Evolutionary conservation across 1,140 invertebrate genomes (phyloP), one percentile per base, ranked within the genome.

Genomic region (Elymnias hypermnestra): DNA sequence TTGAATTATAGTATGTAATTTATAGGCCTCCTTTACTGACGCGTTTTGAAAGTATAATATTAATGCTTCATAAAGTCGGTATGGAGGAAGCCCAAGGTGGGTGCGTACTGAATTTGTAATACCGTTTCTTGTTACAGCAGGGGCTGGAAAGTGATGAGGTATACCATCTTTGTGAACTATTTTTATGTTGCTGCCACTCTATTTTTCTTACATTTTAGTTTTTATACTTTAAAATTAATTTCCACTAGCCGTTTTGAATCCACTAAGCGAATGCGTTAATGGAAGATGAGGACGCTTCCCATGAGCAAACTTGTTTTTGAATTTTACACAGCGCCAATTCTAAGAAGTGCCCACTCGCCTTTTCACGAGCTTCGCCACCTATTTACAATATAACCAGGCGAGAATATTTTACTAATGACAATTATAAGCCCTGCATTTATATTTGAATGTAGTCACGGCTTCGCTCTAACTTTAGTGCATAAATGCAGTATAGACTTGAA

Each of bases 71-170:
- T 60, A 62, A 57, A 57, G 44, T 52, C 61, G 65, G 63, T 71
- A 58, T 67, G 57, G 55, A 68, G 59, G 72, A 62, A 55, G 68
- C 81, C 79, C 63, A 81, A 75, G 76, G 77, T 82, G 81, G 81
- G 81, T 83, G 78, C 76, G 66, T 85, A 85, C 74, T 83, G 78
- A 85, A 82, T 76, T 72, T 85, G 73, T 85, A 73, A 79, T 85
- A 74, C 65, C 77, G 78, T 87, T 87, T 88, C 87, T 87, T 90
- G 90, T 88, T 90, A 89, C 92, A 94, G 92, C 92, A 93, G 91
- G 92, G 91, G 91, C 91, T 93, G 92, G 92, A 93, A 90, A 92
- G 92, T 89, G 92, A 94, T 89, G 92, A 94, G 92, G 92, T 93
- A 94, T 92, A 82, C 71, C 76, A 83, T 83, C 74, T 83, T 85